Base-by-base conservation (phyloP, 2,888 invertebrate genomes). In the Steinernema scapterisci region DNA sequence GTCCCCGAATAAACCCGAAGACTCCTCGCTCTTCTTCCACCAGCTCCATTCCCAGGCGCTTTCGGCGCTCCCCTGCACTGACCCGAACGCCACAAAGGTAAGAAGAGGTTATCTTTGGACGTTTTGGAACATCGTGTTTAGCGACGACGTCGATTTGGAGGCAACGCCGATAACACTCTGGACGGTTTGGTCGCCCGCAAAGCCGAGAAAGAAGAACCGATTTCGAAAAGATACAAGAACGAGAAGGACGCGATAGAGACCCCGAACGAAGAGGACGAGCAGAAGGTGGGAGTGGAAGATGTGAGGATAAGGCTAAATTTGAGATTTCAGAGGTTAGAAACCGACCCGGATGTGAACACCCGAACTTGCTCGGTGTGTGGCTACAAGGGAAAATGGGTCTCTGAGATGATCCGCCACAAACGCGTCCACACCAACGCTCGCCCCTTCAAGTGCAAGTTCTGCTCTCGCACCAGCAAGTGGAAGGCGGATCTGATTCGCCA, bases 401-500 rank as follows among this genome's bases (percentile, higher is more conserved):
- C 89, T 1, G 89, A 89, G 79, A 87, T 90, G 82, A 89, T 89
- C 74, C 85, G 89, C 0, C 90, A 90, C 80, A 88, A 89, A 73
- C 81, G 88, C 51, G 84, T 88, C 16, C 90, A 90, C 82, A 88
- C 87, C 0, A 87, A 85, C 46, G 88, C 88, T 27, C 88, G 89
- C 73, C 89, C 89, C 0, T 90, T 88, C 84, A 88, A 87, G 76
- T 90, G 90, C 81, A 84, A 87, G 43, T 88, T 88, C 78, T 90
- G 90, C 82, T 84, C 86, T 13, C 88, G 90, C 76, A 89, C 89
- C 73, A 88, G 88, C 48, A 89, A 89, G 78, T 90, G 90, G 89
- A 88, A 89, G 80, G 89, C 89, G 3, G 90, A 90, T 78, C 86
- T 90, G 71, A 89, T 89, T 75, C 81, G 89, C 38, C 90, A 90